Base-by-base conservation (phyloP, 2,113 vertebrate species). In the Nesoenas mayeri region DNA sequence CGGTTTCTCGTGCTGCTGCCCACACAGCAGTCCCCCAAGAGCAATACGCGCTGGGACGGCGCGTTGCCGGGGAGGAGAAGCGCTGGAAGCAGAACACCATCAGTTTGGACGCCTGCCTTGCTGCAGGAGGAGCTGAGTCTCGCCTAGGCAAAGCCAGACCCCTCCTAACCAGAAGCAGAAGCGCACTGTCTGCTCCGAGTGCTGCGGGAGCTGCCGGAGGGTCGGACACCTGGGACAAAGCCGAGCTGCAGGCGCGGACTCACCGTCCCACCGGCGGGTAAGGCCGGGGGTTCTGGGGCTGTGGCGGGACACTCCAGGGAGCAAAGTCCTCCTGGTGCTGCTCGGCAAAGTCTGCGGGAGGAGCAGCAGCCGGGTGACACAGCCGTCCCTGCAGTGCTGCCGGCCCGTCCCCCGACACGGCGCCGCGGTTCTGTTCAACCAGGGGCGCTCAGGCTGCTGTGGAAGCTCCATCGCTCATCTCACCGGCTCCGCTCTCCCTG, bases 1-100 rank as follows among this genome's bases (percentile, higher is more conserved):
- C 9, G 21, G 25, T 11, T 71, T 44, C 69, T 15, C 26, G 2
- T 1, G 9, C 62, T 38, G 57, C 48, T 0, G 0, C 5, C 20
- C 34, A 48, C 57, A 14, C 34, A 14, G 8, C 42, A 2, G 19
- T 4, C 31, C 69, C 42, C 47, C 2, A 0, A 5, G 36, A 38
- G 29, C 48, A 16, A 15, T 26, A 40, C 51, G 20, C 1, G 15
- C 65, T 5, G 42, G 17, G 40, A 10, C 0, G 2, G 22, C 0
- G 6, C 3, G 0, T 5, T 26, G n/a, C 29, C 24, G 6, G n/a
- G 36, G 38, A 15, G 54, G n/a, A 26, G 16, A 38, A 51, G 34
- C 2, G 0, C 53, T 44, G 50, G 5, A 40, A 57, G 48, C 53
- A 29, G n/a, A 70, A 36, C n/a, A 24, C 18, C 74, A 12, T 28